Percentiles rank a stretch among this genome's conserved stretches.
Evolutionary conservation across 2,113 vertebrate species (phyloP).

Genomic region (Myrmecophaga tridactyla): DNA sequence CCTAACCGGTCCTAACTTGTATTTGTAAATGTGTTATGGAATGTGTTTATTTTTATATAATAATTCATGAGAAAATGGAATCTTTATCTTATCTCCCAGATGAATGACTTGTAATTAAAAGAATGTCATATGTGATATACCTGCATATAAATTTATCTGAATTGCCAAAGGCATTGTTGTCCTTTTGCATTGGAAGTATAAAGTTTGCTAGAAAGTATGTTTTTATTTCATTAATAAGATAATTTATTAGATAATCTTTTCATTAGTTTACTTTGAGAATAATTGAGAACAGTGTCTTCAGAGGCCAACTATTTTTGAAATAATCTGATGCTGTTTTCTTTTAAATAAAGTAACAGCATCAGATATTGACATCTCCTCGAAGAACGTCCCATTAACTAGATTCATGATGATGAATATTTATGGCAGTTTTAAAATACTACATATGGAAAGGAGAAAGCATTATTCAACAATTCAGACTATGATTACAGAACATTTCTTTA

Average conservation of each 20-base stretch:
- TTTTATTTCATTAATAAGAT: background rate
- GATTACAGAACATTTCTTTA: background rate
- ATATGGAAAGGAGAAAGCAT: background rate
- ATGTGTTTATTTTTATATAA: background rate
- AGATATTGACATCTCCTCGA: background rate
- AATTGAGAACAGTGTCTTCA: conserved; percentile 13
- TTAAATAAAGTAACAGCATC: background rate
- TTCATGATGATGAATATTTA: background rate
- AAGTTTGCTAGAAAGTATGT: background rate
- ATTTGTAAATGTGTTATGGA: background rate
- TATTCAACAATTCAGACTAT: conserved; percentile 39
- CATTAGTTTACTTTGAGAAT: background rate
- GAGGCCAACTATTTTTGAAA: conserved; percentile 38
- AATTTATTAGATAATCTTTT: conserved; percentile 26
- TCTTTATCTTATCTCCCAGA: background rate
- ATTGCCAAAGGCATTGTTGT: background rate
- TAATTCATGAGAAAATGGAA: background rate
- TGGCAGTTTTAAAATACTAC: background rate
- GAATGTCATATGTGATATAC: background rate
- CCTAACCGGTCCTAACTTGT: background rate
- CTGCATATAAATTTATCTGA: background rate
- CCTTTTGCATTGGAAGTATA: background rate
- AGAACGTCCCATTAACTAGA: conserved; percentile 72
- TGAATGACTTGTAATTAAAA: background rate
- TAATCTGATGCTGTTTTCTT: conserved; percentile 65